Percentiles rank a stretch among this genome's conserved stretches.
Conservation (phyloP, 2,888 invertebrate species). For the Ichneumoninae sp. region DNA sequence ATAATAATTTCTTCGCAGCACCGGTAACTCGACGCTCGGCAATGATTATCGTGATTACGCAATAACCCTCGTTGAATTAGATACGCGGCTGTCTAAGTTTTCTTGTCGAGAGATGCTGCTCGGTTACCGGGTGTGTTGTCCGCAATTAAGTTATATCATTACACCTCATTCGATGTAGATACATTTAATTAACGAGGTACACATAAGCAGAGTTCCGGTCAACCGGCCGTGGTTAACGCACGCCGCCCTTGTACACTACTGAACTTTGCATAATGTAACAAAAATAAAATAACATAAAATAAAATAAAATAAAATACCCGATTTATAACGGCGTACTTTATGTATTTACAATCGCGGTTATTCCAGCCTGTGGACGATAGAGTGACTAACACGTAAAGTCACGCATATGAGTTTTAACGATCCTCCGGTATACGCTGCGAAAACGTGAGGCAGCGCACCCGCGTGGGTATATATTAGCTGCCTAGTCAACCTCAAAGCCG, state of each 20-base stretch:
- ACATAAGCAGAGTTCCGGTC: constrained; percentile 3
- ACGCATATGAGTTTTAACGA: constrained; percentile 57
- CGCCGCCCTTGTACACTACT: neutral
- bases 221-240: constrained; percentile 2
- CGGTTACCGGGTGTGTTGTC: constrained; percentile 20
- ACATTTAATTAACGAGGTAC: constrained; percentile 62
- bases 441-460: neutral
- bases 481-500: constrained; percentile 35
- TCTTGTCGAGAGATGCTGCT: neutral
- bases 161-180: constrained; percentile 53
- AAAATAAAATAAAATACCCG: neutral
- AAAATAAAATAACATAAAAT: neutral
- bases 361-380: neutral
- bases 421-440: constrained; percentile 1
- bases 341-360: constrained; percentile 34
- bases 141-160: constrained; percentile 65
- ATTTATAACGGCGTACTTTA: constrained; percentile 23
- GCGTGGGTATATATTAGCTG: neutral
- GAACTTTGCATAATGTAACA: constrained; percentile 13
- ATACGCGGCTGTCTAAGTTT: constrained; percentile 31
- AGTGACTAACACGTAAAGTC: constrained; percentile 42
- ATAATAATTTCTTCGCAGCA: neutral
- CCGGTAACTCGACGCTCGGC: neutral
- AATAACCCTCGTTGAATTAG: constrained; percentile 52
- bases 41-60: constrained; percentile 48